Conservation (phyloP, 1,140 invertebrate species). For the Euborellia annulipes region DNA sequence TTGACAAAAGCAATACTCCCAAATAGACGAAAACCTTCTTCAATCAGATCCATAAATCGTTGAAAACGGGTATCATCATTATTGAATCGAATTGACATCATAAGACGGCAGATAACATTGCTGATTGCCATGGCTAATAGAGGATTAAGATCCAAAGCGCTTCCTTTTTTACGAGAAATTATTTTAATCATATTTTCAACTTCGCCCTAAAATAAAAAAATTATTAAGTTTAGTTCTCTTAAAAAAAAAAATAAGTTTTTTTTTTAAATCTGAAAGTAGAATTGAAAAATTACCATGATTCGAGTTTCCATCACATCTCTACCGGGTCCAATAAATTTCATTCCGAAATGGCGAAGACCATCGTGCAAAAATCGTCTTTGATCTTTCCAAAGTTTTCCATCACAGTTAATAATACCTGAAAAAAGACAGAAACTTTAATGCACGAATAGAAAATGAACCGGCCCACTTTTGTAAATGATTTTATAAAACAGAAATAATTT, state of each 20-base stretch:
- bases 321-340: constrained; percentile 63
- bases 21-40: constrained; percentile 77
- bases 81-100: constrained; percentile 75
- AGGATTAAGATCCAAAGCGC: constrained; percentile 50
- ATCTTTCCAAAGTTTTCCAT: constrained; percentile 81
- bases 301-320: constrained; percentile 67
- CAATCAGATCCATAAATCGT: constrained; percentile 64
- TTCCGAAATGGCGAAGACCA: constrained; percentile 75
- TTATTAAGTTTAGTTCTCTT: not conserved
- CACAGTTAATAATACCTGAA: constrained; percentile 79
- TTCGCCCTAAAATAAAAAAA: constrained; percentile 42
- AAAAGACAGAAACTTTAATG: constrained; percentile 20
- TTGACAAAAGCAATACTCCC: constrained; percentile 44
- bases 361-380: constrained; percentile 81
- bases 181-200: constrained; percentile 53
- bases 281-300: constrained; percentile 51
- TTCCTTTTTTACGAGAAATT: constrained; percentile 38
- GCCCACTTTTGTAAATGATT: too few relatives aligned
- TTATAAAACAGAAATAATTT: too few relatives aligned
- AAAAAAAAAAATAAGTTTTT: not conserved
- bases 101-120: constrained; percentile 80
- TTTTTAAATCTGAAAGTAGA: not conserved
- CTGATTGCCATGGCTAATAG: constrained; percentile 63
- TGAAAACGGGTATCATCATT: constrained; percentile 57
- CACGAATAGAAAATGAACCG: too few relatives aligned